These are phyloP conservation scores for Laothoe populi DNA, from an alignment of 2,888 invertebrate species.

Conservation along the genomic window DNA sequence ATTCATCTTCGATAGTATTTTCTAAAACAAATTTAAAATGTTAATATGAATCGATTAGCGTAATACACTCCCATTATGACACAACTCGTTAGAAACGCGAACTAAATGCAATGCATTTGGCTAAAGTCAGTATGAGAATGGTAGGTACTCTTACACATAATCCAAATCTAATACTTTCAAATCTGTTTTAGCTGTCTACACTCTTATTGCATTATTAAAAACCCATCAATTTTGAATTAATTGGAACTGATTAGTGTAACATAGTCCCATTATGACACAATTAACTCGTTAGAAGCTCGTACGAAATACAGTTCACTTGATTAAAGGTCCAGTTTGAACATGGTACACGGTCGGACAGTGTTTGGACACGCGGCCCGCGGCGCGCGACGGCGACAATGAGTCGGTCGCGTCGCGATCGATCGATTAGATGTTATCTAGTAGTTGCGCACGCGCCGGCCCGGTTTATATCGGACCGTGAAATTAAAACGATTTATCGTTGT, in stretches of 20 bases:
- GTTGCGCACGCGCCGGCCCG: constrained; percentile 68
- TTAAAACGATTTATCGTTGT: constrained; percentile 62
- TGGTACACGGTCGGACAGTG: constrained; percentile 57
- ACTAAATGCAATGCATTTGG: no score
- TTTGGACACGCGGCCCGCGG: constrained; percentile 65
- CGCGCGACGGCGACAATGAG: constrained; percentile 66
- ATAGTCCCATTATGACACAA: constrained; percentile 20
- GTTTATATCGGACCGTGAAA: constrained; percentile 63
- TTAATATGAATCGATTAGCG: no score
- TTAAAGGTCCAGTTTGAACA: constrained; percentile 26
- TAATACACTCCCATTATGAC: no score
- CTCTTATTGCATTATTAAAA: background rate
- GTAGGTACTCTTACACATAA: no score
- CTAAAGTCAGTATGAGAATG: no score
- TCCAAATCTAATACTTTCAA: no score
- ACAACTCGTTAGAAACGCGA: no score
- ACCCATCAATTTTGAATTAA: background rate
- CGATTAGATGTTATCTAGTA: constrained; percentile 68
- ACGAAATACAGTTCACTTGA: constrained; percentile 9
- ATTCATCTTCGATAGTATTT: no score
- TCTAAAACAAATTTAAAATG: no score
- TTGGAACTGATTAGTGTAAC: constrained; percentile 9
- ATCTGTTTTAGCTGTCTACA: no score
- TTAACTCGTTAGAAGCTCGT: constrained; percentile 17
- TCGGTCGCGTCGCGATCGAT: constrained; percentile 61